Evolutionary conservation across 2,113 vertebrate species (phyloP), one percentile per base, ranked within the genome.

Genomic region (Crotophaga sulcirostris): DNA sequence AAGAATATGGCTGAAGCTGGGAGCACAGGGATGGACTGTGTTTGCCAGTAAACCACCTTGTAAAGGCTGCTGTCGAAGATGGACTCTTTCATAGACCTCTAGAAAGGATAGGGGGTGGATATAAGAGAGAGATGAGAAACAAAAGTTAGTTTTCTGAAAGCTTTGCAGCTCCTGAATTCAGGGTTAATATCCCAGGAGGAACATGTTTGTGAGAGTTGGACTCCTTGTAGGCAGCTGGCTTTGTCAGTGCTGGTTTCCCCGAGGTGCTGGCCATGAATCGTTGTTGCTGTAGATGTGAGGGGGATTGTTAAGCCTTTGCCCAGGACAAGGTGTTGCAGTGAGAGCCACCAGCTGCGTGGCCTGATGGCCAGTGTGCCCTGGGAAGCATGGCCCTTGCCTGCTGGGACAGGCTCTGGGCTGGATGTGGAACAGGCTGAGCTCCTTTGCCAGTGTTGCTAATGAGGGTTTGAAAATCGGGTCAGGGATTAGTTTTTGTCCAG

Each of bases 401-500:
- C 47, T 4, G 19, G 45, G 67, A 20, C 31, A 4, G 34, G 51
- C 34, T 62, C 16, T 4, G 23, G 7, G 21, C 26, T 34, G 36
- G 13, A 4, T 60, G 44, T 3, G 2, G 45, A 63, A 40, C 23
- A 18, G 58, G 12, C 52, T 77, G 47, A 74, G n/a, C 82, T 93
- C 42, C 70, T 88, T 89, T 56, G 12, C 38, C 10, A 83, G n/a
- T 16, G 56, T 52, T 84, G 60, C 60, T 97, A 94, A 96, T 77
- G 93, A 96, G 92, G 40, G 29, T 16, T 93, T 47, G 6, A 55
- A 83, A 90, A 89, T n/a, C 29, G 75, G 79, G 59, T 44, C 26
- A 15, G 59, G 51, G 68, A 40, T 70, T 80, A 88, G 87, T 26
- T 40, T 75, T 80, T 66, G 47, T 83, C 63, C 79, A 91, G 59